Evolutionary conservation across 2,113 vertebrate genomes (phyloP), one percentile per base, ranked within the genome.

Genomic region (Lasiurus borealis): DNA sequence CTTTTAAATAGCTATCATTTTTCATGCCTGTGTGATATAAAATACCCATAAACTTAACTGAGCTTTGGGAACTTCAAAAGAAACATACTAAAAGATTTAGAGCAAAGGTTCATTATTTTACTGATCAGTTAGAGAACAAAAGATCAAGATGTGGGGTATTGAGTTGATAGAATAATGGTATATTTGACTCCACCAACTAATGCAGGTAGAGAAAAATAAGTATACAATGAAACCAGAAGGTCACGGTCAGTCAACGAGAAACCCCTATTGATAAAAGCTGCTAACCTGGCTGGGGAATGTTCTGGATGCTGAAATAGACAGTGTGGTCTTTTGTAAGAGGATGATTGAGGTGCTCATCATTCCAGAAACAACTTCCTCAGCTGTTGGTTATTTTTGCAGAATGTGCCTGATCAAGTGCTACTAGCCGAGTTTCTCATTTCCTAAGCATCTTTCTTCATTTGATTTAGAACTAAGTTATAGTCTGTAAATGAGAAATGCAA

Each of bases 401-500:
- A 27, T 77, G 15, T 80, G 57, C 9, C 34, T 82, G 62, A 90
- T 82, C 4, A 78, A 94, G 44, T 46, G 48, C 82, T 93, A 92
- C 73, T 25, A 90, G 68, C 19, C n/a, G 36, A 85, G 59, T 36
- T 76, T 80, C 6, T 12, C 2, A 3, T 27, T 27, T 77, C 66
- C 59, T 93, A 90, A 82, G 25, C 23, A 46, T 29, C 46, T 16
- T 40, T 90, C 68, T 72, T 75, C 87, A 84, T 83, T 82, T 85
- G 93, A 90, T 62, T 93, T 68, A 94, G 54, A 92, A 59, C 59
- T 87, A 96, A 84, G 29, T 81, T 81, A 82, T 88, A 72, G 66
- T 78, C 77, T 95, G 73, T 68, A 96, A 89, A 93, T 93, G 82
- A 85, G 25, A 87, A 91, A 83, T 95, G 80, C 96, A 91, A 93